Conservation (phyloP, 2,113 vertebrate genomes). For the Herpailurus yagouaroundi region DNA sequence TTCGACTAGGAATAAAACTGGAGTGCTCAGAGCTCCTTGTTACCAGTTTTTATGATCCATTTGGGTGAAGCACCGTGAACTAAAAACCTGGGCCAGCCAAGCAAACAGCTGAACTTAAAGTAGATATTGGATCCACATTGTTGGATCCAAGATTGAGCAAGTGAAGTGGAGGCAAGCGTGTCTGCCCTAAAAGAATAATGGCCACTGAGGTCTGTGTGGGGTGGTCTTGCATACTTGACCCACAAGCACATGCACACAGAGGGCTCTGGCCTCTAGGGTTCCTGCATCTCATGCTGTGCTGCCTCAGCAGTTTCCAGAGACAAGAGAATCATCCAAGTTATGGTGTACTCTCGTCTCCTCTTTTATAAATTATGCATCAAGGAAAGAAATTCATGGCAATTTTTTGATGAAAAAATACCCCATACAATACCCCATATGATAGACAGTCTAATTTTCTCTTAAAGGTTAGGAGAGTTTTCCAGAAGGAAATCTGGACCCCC, state of each 20-base stretch:
- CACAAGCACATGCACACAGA: accelerated
- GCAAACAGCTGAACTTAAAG: background rate
- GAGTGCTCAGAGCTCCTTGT: background rate
- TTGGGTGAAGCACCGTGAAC: background rate
- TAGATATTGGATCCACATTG: background rate
- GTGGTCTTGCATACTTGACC: accelerated
- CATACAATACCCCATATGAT: background rate
- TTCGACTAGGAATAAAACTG: background rate
- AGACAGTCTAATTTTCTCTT: background rate
- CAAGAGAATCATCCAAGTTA: background rate
- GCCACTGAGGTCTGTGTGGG: background rate
- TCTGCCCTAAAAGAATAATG: background rate
- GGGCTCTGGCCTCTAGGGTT: background rate
- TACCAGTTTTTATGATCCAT: background rate
- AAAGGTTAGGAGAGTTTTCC: background rate
- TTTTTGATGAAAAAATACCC: background rate
- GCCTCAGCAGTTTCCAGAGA: background rate
- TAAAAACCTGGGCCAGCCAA: background rate
- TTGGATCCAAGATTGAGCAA: background rate
- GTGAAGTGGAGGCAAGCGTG: background rate
- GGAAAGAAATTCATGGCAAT: background rate
- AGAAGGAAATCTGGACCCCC: background rate
- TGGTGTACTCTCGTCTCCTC: background rate
- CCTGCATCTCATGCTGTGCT: background rate
- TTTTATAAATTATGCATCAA: background rate